Base-by-base conservation (phyloP, 2,113 vertebrate species). In the Salvelinus sp. region DNA sequence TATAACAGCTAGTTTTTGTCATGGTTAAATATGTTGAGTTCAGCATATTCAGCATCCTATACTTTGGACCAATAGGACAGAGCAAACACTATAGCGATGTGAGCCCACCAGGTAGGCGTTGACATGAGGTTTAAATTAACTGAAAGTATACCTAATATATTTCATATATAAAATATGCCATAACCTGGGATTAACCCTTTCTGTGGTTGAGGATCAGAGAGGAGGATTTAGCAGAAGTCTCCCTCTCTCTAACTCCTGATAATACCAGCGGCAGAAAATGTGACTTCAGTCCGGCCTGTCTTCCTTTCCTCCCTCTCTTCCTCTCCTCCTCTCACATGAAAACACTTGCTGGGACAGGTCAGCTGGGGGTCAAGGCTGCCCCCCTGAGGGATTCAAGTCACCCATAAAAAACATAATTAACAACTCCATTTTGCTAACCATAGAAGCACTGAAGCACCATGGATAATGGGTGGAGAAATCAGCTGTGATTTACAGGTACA, bases 301-400 rank as follows among this genome's bases (percentile, higher is more conserved):
- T 69, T 75, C 67, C 16, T 16, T 18, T 30, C 18, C 70, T 20
- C 9, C 28, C 38, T 20, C 67, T 22, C 58, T 22, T 22, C 58
- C 58, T 22, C 58, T 22, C 58, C 27, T 82, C 22, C 74, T 58
- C 27, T 25, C 60, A 62, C 1, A 12, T 75, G 81, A 73, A 82
- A 85, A 82, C 83, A 80, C 86, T 86, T 88, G 83, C 83, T 65
- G 82, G 62, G 83, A 3, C 82, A 66, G 87, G 88, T 90, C 86
- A 81, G 30, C 0, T 71, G 9, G 77, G 85, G 88, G 87, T 54
- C 3, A 54, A 54, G 4, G 16, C 50, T 0, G 4, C 82, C 85
- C 83, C 76, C 57, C 73, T 73, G 80, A 86, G 77, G 64, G 67
- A 87, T 88, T 80, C 79, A 76, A 85, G 86, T 87, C 84, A 73